A percentile compares a stretch with the other conserved stretches of the same genome.
phyloP scores from a whole-genome alignment of 2,797 vertebrate species.

The Scleropages formosus region DNA sequence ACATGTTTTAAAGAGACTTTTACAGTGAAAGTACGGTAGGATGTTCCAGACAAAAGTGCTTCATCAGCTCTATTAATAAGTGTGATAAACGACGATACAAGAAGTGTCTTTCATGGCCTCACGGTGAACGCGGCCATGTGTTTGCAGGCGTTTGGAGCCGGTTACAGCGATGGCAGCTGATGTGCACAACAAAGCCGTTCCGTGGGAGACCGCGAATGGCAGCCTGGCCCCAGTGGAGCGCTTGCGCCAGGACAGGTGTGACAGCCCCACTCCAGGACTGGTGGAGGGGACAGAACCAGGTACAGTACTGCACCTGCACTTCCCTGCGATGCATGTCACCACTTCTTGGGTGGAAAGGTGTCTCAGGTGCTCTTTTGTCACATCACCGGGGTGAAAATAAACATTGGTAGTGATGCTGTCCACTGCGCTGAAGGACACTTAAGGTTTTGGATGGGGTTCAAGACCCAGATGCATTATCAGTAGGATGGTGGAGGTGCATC shows the following conservation, averaged over 20 bases:
- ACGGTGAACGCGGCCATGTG: constrained; percentile 11
- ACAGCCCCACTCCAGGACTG: constrained; percentile 87
- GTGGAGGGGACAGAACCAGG: constrained; percentile 93
- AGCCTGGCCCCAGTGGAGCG: constrained; percentile 69
- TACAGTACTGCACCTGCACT: constrained; percentile 43
- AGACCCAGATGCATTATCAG: not conserved
- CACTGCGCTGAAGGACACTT: not conserved
- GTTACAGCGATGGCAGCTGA: constrained; percentile 76
- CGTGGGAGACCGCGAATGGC: constrained; percentile 69
- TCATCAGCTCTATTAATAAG: not conserved
- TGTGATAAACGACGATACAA: not conserved
- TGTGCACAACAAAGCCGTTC: constrained; percentile 63
- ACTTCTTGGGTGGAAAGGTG: not conserved
- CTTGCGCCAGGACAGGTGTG: constrained; percentile 72
- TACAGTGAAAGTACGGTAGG: too few relatives aligned
- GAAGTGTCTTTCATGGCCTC: not conserved
- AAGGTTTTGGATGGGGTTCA: not conserved
- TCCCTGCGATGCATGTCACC: not conserved
- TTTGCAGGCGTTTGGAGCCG: constrained; percentile 38
- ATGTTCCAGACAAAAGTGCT: too few relatives aligned
- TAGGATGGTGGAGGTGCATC: not conserved
- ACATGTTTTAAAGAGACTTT: too few relatives aligned
- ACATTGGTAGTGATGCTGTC: too few relatives aligned
- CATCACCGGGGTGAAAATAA: too few relatives aligned
- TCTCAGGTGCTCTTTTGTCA: too few relatives aligned